These are phyloP conservation scores for Aurelia coerulea DNA, from an alignment of 30 jellyfish, hydroid and myxozoan genomes.

Conservation along the genomic window DNA sequence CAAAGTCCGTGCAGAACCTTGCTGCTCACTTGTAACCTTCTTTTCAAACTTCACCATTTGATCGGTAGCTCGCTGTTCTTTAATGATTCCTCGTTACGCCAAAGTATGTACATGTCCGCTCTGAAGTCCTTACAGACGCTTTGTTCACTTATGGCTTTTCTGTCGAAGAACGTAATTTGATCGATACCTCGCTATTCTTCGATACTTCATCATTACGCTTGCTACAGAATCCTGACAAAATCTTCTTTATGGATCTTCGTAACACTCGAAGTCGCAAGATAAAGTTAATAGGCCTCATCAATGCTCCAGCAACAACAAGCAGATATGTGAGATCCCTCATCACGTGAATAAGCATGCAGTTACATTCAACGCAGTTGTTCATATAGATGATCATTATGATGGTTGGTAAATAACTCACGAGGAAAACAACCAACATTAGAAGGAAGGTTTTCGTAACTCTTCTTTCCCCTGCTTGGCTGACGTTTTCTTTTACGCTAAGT, in stretches of 20 bases:
- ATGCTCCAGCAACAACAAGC: constrained; percentile 75
- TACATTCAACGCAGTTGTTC: constrained; percentile 72
- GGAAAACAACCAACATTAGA: constrained; percentile 75
- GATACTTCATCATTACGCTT: constrained; percentile 29
- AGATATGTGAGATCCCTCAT: constrained; percentile 78
- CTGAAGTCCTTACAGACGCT: too few relatives aligned
- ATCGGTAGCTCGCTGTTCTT: constrained; percentile 51
- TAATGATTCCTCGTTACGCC: constrained; percentile 12
- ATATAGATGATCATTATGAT: constrained; percentile 71
- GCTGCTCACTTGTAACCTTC: neutral
- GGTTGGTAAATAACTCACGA: constrained; percentile 71
- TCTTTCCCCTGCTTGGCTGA: constrained; percentile 63
- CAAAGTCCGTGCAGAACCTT: too few relatives aligned
- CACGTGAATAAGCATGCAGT: constrained; percentile 69
- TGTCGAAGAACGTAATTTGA: constrained; percentile 45
- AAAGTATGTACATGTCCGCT: neutral
- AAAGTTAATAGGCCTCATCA: constrained; percentile 74
- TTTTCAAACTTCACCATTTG: constrained; percentile 30
- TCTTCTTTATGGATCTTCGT: constrained; percentile 34
- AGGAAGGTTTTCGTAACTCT: constrained; percentile 78
- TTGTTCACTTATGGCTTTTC: constrained; percentile 9
- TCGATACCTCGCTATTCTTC: constrained; percentile 54
- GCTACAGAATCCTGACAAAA: constrained; percentile 5
- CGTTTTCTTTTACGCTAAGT: constrained; percentile 37
- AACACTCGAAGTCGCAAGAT: constrained; percentile 57